A percentile compares a stretch with the other conserved stretches of the same genome.
Evolutionary conservation across 2,797 vertebrate species (phyloP).

Genomic region (Tadarida brasiliensis): DNA sequence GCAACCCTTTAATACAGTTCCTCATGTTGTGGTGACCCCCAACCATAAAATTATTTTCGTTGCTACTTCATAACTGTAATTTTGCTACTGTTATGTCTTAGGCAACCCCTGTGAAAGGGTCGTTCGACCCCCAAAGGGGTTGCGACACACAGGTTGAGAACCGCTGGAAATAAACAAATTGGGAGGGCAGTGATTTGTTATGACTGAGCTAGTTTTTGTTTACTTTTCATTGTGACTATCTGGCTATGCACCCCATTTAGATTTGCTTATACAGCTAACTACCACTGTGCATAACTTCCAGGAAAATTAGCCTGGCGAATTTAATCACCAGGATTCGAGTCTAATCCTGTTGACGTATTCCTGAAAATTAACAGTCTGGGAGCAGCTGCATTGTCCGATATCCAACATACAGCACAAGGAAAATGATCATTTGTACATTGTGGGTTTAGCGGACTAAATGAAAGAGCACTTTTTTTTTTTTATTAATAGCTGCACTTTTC

Average conservation of each 20-base stretch:
- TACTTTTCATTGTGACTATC: slow-evolving; percentile 51
- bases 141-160: too few species aligned
- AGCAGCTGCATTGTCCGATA: slow-evolving; percentile 75
- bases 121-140: too few species aligned
- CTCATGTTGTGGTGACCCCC: too few species aligned
- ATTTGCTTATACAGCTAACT: slow-evolving; percentile 79
- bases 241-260: slow-evolving; percentile 71
- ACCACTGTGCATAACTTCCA: slow-evolving; percentile 51
- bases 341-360: slow-evolving; percentile 75
- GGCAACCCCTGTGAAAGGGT: too few species aligned
- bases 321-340: slow-evolving; percentile 64
- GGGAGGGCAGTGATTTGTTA: not conserved
- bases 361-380: slow-evolving; percentile 80
- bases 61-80: too few species aligned
- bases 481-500: slow-evolving; percentile 85
- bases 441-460: slow-evolving; percentile 76
- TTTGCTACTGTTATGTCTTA: too few species aligned
- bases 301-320: slow-evolving; percentile 76
- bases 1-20: too few species aligned
- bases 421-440: slow-evolving; percentile 73
- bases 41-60: too few species aligned
- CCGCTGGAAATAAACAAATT: not conserved
- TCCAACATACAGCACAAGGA: slow-evolving; percentile 71
- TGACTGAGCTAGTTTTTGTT: slow-evolving; percentile 50
- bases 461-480: slow-evolving; percentile 83